phyloP scores from a whole-genome alignment of 2,888 invertebrate genomes.

The Opisthograptis luteolata region DNA sequence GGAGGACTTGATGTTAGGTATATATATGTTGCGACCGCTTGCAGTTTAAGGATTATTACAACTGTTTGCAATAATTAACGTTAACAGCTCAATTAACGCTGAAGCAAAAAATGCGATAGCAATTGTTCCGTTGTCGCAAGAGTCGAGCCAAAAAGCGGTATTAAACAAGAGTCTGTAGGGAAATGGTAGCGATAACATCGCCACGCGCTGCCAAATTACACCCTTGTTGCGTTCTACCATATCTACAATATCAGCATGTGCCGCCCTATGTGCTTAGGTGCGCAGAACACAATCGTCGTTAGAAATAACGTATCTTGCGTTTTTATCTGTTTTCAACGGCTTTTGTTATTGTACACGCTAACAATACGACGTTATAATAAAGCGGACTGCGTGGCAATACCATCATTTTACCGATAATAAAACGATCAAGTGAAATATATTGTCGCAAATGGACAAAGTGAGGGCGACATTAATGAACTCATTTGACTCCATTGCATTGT shows the following conservation, averaged over 20 bases:
- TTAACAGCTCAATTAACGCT: conserved; percentile 47
- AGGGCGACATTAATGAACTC: not conserved
- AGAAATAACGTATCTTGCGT: conserved; percentile 17
- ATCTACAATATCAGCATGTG: conserved; percentile 64
- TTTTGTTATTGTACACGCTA: conserved; percentile 18
- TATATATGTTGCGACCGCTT: conserved; percentile 4
- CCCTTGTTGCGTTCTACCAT: conserved; percentile 75
- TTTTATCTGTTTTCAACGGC: conserved; percentile 21
- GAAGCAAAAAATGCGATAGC: conserved; percentile 49
- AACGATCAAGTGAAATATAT: conserved; percentile 9
- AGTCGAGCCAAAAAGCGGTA: conserved; percentile 70
- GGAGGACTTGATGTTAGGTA: too few relatives aligned
- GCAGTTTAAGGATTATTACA: conserved; percentile 9
- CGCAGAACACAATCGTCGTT: conserved; percentile 12
- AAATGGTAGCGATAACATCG: conserved; percentile 74
- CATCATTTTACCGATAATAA: conserved; percentile 15
- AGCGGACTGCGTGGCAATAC: conserved; percentile 13
- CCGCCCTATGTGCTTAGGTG: conserved; percentile 24
- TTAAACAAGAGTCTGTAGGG: conserved; percentile 81
- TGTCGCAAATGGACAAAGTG: conserved; percentile 8
- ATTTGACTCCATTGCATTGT: not conserved
- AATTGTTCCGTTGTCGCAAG: conserved; percentile 54
- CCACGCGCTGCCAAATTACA: conserved; percentile 78
- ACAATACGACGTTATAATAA: conserved; percentile 19
- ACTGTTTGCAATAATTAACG: conserved; percentile 5